phyloP scores from a whole-genome alignment of 2,113 vertebrate species.

The Formicarius rufipectus region DNA sequence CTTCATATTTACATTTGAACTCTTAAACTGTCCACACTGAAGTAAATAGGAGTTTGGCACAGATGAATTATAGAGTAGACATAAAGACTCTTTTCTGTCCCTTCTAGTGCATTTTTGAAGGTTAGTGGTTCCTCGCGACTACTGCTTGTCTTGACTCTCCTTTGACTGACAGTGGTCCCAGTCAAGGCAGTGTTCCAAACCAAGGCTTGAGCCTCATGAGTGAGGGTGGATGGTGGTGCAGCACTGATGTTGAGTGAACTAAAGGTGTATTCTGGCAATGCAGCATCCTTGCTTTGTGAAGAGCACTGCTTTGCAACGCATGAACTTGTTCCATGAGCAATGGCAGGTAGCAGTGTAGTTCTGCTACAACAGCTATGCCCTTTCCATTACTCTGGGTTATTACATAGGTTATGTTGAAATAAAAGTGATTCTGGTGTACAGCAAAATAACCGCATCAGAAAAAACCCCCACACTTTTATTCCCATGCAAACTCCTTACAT shows the following conservation, averaged over 20 bases:
- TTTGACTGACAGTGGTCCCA: neutral
- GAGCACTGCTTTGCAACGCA: neutral
- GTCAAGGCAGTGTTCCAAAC: neutral
- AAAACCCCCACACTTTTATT: neutral
- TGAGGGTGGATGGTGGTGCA: neutral
- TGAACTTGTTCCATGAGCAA: neutral
- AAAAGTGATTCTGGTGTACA: neutral
- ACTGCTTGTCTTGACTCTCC: neutral
- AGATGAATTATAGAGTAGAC: neutral
- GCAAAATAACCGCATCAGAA: neutral
- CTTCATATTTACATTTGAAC: neutral
- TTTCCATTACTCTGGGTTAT: neutral
- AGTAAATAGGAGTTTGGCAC: neutral
- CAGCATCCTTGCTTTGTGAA: neutral
- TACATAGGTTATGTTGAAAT: neutral
- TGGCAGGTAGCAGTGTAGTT: neutral
- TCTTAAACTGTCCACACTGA: neutral
- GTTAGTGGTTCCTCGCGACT: neutral
- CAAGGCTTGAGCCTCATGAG: neutral
- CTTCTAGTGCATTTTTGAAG: neutral
- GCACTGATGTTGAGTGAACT: rapidly evolving
- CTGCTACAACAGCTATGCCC: rapidly evolving
- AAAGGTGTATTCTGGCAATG: neutral
- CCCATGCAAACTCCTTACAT: neutral
- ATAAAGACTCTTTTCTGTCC: neutral